Conservation (phyloP, 2,113 vertebrate species). For the Argyrosomus japonicus region DNA sequence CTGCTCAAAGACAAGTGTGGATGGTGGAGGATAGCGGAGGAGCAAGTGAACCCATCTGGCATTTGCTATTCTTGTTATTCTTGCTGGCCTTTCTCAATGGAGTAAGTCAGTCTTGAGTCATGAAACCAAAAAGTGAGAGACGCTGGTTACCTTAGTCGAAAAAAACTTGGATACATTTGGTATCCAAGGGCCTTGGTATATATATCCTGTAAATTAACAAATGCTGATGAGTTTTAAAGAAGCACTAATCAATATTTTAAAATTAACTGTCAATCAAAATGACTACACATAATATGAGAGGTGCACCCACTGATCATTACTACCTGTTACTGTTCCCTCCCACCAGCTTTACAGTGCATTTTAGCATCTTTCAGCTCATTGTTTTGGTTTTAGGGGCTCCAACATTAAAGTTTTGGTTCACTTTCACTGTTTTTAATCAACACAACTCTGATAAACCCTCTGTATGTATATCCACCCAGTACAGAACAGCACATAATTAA, state of each 20-base stretch:
- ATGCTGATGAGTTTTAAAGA: no score
- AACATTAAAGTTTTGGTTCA: background rate
- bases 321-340: background rate
- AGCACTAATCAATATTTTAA: background rate
- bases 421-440: no score
- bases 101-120: background rate
- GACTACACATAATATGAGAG: background rate
- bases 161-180: background rate
- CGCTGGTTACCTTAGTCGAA: background rate
- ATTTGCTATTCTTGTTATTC: conserved; percentile 28
- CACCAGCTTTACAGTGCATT: background rate
- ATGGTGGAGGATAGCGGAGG: conserved; percentile 14
- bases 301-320: background rate
- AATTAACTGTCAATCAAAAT: background rate
- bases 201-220: no score
- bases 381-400: background rate
- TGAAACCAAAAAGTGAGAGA: background rate
- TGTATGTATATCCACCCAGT: no score
- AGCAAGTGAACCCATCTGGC: conserved; percentile 15
- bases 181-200: no score
- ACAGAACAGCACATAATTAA: no score
- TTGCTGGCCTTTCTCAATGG: background rate
- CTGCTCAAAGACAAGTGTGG: conserved; percentile 18
- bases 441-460: no score
- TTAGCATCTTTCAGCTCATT: background rate